A percentile compares a stretch with the other conserved stretches of the same genome.
Conservation (phyloP, 2,888 invertebrate species). For the Ophioninae sp. region DNA sequence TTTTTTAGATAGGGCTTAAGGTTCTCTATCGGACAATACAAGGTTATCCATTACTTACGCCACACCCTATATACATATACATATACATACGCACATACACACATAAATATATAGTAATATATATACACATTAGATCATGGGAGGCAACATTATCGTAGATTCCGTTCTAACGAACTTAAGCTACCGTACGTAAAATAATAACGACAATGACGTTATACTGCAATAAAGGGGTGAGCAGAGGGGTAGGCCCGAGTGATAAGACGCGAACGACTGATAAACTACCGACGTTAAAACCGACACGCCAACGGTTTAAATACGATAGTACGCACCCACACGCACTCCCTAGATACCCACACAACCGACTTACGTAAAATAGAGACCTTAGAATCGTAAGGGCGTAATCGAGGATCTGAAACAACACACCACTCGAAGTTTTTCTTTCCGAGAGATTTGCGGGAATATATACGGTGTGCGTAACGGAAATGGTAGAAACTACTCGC, state of each 20-base stretch:
- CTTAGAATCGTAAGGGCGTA: constrained; percentile 24
- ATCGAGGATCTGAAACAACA: not conserved
- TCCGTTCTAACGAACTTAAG: not conserved
- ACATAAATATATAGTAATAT: not conserved
- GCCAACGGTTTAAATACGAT: not conserved
- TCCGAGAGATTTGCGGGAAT: not conserved
- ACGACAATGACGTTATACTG: constrained; percentile 15
- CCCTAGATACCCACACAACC: not conserved
- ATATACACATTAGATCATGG: not conserved
- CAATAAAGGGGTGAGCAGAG: constrained; percentile 9
- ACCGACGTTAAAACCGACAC: constrained; percentile 33
- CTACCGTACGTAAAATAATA: not conserved
- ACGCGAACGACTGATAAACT: constrained; percentile 43
- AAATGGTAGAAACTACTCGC: not conserved
- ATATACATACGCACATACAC: no score
- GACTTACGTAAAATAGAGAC: not conserved
- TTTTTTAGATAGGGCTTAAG: no score
- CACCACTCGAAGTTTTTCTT: not conserved
- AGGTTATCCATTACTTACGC: no score
- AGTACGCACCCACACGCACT: constrained; percentile 6
- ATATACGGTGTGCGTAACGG: constrained; percentile 1
- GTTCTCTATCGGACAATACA: no score
- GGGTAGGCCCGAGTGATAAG: constrained; percentile 20
- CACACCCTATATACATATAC: no score
- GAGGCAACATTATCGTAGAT: not conserved